Base-by-base conservation (phyloP, 2,888 invertebrate species). In the Proisotoma minuta region DNA sequence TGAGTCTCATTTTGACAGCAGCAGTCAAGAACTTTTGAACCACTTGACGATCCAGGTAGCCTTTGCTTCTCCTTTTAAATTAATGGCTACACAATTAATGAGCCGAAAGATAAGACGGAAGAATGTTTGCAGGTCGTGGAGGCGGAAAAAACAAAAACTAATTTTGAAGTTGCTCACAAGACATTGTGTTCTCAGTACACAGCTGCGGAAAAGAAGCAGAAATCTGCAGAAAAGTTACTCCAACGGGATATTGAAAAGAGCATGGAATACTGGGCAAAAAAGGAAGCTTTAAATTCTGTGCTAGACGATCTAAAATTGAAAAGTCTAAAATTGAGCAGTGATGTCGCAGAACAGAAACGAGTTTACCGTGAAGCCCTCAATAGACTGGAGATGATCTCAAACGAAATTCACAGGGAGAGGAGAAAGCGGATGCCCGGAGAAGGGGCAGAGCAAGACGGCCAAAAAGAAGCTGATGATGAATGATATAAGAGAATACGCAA, bases 21-120 rank as follows among this genome's bases (percentile, higher is more conserved):
- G 94, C 74, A 95, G 95, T 95, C 96, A 96, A 80, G 96, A 96
- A 79, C 92, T 93, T 85, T 84, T 96, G 66, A 96, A 95, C 81
- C 92, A 94, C 82, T 94, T 94, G 68, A 94, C 93, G 64, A 88
- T 91, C 76, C 91, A 93, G 84, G 90, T 89, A 76, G 34, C 8
- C 34, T 34, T 34, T 34, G 34, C 15, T 34, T 34, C 34, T 34
- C 15, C 15, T 34, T 8, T 34, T 34, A 15, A 34, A n/a, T n/a
- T n/a, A n/a, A n/a, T n/a, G n/a, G n/a, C n/a, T n/a, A n/a, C n/a
- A n/a, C n/a, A n/a, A n/a, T n/a, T n/a, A n/a, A n/a, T n/a, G n/a
- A n/a, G n/a, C 26, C 34, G 29, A n/a, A 34, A 59, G 28, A 4
- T 23, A 3, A 23, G 2, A 49, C 53, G 34, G 10, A 40, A n/a